Conservation (phyloP, 2,113 vertebrate species). For the Oryctolagus cuniculus region mOryCun1.1 NC_091432.1:170085001-170085500, state of each 20-base stretch:
- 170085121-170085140: conserved; percentile 25
- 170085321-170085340: neutral
- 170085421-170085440: neutral
- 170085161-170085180: neutral
- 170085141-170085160: neutral
- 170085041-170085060: neutral
- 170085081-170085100: neutral
- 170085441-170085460: neutral
- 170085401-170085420: neutral
- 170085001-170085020: neutral
- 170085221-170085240: neutral
- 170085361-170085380: neutral
- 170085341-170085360: neutral
- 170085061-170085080: neutral
- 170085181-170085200: neutral
- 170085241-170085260: neutral
- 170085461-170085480: neutral
- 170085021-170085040: neutral
- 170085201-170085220: neutral
- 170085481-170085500: neutral
- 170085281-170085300: neutral
- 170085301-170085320: neutral
- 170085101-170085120: conserved; percentile 18
- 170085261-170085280: neutral
- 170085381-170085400: neutral